Percentiles rank a stretch among this genome's conserved stretches.
These are phyloP conservation scores for Aurelia sp. DNA, from an alignment of 30 jellyfish, hydroid and myxozoan genomes.

Conservation along the genomic window DNA sequence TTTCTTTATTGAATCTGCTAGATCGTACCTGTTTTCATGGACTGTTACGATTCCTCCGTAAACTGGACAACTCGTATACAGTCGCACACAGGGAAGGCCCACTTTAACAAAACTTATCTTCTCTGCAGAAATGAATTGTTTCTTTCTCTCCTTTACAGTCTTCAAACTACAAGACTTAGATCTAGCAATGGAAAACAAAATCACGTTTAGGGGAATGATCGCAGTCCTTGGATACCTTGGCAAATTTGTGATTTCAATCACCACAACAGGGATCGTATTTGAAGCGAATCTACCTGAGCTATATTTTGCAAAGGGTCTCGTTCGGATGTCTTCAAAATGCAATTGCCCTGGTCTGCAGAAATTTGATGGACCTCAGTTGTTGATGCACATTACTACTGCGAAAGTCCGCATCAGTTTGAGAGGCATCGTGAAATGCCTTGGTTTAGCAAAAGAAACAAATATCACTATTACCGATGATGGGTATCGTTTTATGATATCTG, in stretches of 20 bases:
- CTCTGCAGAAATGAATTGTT: background rate
- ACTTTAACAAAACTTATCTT: too few species aligned
- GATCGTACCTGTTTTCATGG: too few species aligned
- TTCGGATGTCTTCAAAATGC: slow-evolving; percentile 23
- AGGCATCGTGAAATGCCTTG: slow-evolving; percentile 25
- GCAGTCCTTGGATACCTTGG: slow-evolving; percentile 42
- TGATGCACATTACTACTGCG: background rate
- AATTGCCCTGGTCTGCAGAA: slow-evolving; percentile 35
- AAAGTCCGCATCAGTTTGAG: slow-evolving; percentile 5
- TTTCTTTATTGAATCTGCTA: too few species aligned
- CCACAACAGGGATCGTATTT: background rate
- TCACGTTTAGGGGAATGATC: slow-evolving; percentile 41
- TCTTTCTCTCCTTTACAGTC: background rate
- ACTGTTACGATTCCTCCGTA: too few species aligned
- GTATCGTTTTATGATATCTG: too few species aligned
- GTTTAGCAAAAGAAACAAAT: background rate
- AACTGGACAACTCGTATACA: too few species aligned
- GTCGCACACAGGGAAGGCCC: too few species aligned
- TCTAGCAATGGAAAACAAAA: slow-evolving; percentile 33
- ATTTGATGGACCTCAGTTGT: slow-evolving; percentile 29
- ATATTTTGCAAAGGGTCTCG: slow-evolving; percentile 34
- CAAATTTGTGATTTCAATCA: background rate
- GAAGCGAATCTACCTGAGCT: slow-evolving; percentile 32
- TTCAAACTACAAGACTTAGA: slow-evolving; percentile 19
- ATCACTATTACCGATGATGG: too few species aligned